Evolutionary conservation across 2,797 vertebrate genomes (phyloP), one percentile per base, ranked within the genome.

Genomic region (Emydoidea blandingii): DNA sequence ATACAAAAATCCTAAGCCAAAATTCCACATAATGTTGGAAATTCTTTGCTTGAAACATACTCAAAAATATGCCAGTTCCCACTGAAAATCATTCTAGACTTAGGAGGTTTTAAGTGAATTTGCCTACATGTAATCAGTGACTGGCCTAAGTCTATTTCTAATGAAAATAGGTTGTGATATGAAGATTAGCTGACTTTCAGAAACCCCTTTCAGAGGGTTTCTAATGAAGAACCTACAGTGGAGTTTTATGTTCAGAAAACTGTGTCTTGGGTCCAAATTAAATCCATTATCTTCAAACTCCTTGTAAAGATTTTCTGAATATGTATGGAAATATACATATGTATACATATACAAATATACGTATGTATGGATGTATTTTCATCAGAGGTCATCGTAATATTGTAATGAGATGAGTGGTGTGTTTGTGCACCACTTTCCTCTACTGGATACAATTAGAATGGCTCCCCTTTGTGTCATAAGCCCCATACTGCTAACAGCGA

Each of bases 21-120:
- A 93, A 80, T 86, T 87, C 86, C 83, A 50, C n/a, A 49, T 85
- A 59, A 87, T 94, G 88, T 81, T 97, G 89, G 94, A 97, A 97
- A 97, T 97, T 95, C 85, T 95, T 98, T 88, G 72, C 93, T 94
- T 96, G 87, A 82, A 86, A 95, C 92, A 93, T 83, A 92, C 92
- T 89, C 79, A 81, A 41, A 86, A 56, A 37, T 72, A 92, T 76
- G 88, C 86, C 91, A 95, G 94, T 97, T 97, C 86, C 53, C 90
- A 53, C 79, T 91, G 79, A 88, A 96, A 97, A 94, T 85, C 80
- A 12, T 94, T 91, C 41, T 85, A 18, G 59, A 79, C 65, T 97
- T 80, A 97, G 88, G 11, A 95, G 44, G 74, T 95, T 86, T 37
- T 74, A 93, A 83, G 96, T 80, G 44, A 78, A 91, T 97, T 97